Evolutionary conservation across 2,113 vertebrate genomes (phyloP).

Genomic region (Platanista minor): DNA sequence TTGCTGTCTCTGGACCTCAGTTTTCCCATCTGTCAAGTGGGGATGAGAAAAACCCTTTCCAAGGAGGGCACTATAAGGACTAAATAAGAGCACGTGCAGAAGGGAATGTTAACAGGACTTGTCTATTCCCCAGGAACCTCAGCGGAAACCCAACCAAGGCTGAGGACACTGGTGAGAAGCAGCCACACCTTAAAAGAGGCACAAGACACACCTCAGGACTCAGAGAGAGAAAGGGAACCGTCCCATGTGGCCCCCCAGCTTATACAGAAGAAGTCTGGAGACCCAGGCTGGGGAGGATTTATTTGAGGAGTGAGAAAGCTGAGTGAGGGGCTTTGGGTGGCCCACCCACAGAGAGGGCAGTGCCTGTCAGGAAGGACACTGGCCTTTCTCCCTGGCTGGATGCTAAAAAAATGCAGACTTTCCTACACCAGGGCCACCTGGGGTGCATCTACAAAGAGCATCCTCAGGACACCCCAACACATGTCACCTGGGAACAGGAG

Average conservation of each 20-base stretch:
- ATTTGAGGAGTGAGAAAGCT: background rate
- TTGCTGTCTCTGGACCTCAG: background rate
- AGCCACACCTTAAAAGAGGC: background rate
- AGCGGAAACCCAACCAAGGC: background rate
- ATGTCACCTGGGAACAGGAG: background rate
- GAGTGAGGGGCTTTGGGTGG: background rate
- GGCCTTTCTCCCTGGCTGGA: background rate
- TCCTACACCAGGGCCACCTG: background rate
- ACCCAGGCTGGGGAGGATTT: background rate
- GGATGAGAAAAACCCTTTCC: background rate
- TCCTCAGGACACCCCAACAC: fast-evolving
- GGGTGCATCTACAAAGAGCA: background rate
- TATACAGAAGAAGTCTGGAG: background rate
- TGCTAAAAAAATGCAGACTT: background rate
- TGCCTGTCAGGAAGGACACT: background rate
- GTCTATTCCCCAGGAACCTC: background rate
- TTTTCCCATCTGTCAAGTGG: background rate
- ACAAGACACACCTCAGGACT: background rate
- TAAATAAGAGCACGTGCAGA: background rate
- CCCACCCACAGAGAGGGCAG: background rate
- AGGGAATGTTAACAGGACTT: background rate
- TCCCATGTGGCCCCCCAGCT: background rate
- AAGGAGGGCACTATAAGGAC: background rate
- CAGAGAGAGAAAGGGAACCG: background rate
- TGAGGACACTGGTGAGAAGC: background rate